Evolutionary conservation across 2,888 invertebrate genomes (phyloP).

Genomic region (Cheilosia pagana): DNA sequence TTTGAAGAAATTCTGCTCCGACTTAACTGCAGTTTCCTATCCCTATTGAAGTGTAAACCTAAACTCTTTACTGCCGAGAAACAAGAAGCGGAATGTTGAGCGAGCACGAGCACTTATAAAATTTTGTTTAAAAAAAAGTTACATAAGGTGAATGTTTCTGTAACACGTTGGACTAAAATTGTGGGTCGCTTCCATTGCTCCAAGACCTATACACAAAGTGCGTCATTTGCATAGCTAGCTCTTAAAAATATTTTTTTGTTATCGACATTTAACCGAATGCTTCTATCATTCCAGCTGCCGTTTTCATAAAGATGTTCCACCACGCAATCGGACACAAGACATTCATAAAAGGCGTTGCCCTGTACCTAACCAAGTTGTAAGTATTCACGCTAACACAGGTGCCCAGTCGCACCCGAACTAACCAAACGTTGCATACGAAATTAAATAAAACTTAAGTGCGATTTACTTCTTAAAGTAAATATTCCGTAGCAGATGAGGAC

Average conservation of each 20-base stretch:
- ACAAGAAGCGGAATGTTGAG: no score
- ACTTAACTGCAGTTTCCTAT: no score
- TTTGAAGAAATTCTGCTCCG: no score
- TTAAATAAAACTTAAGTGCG: constrained; percentile 66
- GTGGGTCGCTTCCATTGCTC: no score
- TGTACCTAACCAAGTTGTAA: constrained; percentile 81
- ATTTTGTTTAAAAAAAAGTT: no score
- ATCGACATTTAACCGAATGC: neutral
- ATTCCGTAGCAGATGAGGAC: constrained; percentile 80
- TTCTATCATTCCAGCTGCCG: constrained; percentile 76
- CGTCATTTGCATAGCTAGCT: neutral
- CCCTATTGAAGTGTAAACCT: no score
- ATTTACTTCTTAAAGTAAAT: constrained; percentile 80
- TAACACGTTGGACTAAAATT: no score
- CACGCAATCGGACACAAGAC: constrained; percentile 81
- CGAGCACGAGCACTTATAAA: no score
- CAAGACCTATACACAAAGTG: no score
- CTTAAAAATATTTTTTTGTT: no score
- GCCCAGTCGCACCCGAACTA: constrained; percentile 8
- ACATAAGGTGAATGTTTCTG: no score
- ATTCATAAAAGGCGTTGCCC: constrained; percentile 79
- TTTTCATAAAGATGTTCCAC: constrained; percentile 82
- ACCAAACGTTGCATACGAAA: constrained; percentile 23
- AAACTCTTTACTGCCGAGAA: no score
- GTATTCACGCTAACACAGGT: constrained; percentile 71